Evolutionary conservation across 2,797 vertebrate species (phyloP), one percentile per base, ranked within the genome.

Genomic region (Chelon auratus): DNA sequence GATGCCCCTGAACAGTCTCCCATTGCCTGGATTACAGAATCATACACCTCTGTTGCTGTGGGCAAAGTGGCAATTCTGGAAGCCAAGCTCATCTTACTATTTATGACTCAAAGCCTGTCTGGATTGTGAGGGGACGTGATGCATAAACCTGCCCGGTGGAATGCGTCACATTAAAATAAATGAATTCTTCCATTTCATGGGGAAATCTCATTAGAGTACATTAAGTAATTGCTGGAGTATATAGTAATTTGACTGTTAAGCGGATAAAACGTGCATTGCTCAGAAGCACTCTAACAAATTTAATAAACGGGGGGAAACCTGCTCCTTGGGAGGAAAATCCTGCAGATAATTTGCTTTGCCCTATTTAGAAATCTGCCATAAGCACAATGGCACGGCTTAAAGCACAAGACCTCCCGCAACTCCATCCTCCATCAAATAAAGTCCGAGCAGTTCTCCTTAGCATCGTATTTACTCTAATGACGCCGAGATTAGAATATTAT

Each of bases 191-290:
- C 89, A 87, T 94, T 95, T 94, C 90, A 83, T 84, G 79, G 85
- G 89, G 91, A 94, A 95, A 95, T 95, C 93, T 94, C 92, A 95
- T 95, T 95, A 95, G 92, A 93, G 93, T 94, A 93, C 94, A 95
- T 95, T 95, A 95, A 94, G 94, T 93, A 94, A 95, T 94, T 95
- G 93, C 91, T 93, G 89, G 89, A 91, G 93, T 95, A 94, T 94
- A 94, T 94, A 94, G 93, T 94, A 92, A 95, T 94, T 94, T 94
- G 88, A 94, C 94, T 94, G 93, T 95, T 95, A 95, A 94, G 93
- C 95, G 94, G 93, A 94, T 94, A 93, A 93, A 93, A 95, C 92
- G 91, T 83, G 90, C 91, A 92, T 92, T 94, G 91, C 93, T 93
- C 87, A 85, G 90, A 94, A 95, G 94, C 94, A 95, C 94, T 95